Conservation (phyloP, 2,113 vertebrate genomes). For the Amblyopsis rosae region DNA sequence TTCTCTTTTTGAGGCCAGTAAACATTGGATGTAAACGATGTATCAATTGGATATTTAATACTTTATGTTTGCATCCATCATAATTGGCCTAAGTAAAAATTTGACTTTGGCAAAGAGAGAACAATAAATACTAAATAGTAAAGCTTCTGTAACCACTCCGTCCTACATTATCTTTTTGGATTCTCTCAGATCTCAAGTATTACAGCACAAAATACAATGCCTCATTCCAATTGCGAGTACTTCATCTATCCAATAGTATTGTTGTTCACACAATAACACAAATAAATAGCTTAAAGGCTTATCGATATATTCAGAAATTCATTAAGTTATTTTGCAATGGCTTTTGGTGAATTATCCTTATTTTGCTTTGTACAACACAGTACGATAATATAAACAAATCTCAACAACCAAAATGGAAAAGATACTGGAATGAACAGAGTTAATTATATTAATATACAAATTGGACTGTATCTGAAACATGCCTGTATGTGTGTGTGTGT, state of each 20-base stretch:
- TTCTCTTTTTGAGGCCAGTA: constrained; percentile 2
- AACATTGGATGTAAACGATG: constrained; percentile 16
- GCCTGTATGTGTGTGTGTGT: constrained; percentile 16
- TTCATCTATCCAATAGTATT: constrained; percentile 34
- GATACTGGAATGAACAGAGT: constrained; percentile 24
- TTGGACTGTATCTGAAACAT: constrained; percentile 5
- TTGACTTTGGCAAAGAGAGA: constrained; percentile 58
- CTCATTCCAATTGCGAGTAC: constrained; percentile 31
- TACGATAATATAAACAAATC: constrained; percentile 55
- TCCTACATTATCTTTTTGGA: constrained; percentile 18
- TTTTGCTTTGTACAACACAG: constrained; percentile 25
- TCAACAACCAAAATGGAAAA: constrained; percentile 9
- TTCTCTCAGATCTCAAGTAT: constrained; percentile 35
- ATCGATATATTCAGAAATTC: constrained; percentile 26
- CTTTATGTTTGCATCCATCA: constrained; percentile 10
- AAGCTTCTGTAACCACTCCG: constrained; percentile 2
- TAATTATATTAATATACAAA: constrained; percentile 12
- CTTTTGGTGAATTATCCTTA: constrained; percentile 23
- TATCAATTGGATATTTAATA: not conserved
- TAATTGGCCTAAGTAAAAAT: constrained; percentile 15
- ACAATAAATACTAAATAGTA: constrained; percentile 51
- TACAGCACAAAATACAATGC: constrained; percentile 30
- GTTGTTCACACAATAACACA: constrained; percentile 34
- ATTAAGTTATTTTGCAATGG: constrained; percentile 51
- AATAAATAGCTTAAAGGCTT: constrained; percentile 61